These are phyloP conservation scores for Heliconius hermathena DNA, from an alignment of 1,140 invertebrate species.

Conservation along the genomic window DNA sequence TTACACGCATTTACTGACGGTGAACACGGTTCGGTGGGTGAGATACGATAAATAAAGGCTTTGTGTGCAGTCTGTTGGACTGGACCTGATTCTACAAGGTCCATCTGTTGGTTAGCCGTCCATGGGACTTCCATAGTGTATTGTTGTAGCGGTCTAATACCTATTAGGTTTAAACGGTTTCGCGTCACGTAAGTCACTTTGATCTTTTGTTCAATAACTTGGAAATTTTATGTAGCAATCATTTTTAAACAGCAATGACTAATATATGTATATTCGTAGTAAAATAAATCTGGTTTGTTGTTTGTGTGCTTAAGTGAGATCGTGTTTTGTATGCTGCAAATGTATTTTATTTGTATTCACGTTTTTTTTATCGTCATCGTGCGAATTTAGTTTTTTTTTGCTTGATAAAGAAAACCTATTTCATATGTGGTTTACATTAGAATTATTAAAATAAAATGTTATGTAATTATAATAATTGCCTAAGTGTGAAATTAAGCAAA, in stretches of 20 bases:
- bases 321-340: too few species aligned
- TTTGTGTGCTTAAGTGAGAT: too few species aligned
- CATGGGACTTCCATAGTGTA: constrained; percentile 23
- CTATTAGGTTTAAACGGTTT: constrained; percentile 23
- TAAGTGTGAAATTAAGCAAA: background rate
- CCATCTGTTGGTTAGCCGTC: constrained; percentile 4
- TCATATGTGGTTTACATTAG: background rate
- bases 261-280: background rate
- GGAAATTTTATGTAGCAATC: background rate
- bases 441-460: background rate
- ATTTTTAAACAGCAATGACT: background rate
- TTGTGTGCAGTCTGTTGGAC: constrained; percentile 55
- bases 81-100: constrained; percentile 38
- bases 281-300: too few species aligned
- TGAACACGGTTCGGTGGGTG: constrained; percentile 42
- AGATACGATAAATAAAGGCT: constrained; percentile 51
- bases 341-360: too few species aligned
- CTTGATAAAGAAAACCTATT: too few species aligned
- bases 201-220: background rate
- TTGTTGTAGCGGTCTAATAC: constrained; percentile 25
- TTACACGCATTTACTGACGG: constrained; percentile 42
- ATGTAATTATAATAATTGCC: background rate
- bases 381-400: too few species aligned
- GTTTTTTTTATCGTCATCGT: too few species aligned
- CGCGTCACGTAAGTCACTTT: constrained; percentile 23